These are phyloP conservation scores for Pyrgus malvae DNA, from an alignment of 2,888 invertebrate species.

Conservation along the genomic window DNA sequence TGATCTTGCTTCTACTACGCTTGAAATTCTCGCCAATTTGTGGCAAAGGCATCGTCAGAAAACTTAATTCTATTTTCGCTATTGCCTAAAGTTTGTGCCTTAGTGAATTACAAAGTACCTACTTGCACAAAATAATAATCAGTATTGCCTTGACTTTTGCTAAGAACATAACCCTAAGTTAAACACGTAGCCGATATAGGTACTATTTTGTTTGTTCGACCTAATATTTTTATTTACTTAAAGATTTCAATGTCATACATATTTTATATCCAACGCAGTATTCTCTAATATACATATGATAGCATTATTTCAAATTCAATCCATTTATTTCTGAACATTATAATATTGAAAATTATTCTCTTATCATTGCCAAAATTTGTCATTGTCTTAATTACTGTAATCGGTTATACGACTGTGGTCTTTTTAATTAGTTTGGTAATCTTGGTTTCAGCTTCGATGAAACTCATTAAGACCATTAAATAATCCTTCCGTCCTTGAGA, in stretches of 20 bases:
- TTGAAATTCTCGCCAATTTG: neutral
- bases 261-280: neutral
- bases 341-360: too few relatives aligned
- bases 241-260: neutral
- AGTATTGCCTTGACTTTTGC: neutral
- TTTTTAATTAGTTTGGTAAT: too few relatives aligned
- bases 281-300: too few relatives aligned
- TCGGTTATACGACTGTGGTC: too few relatives aligned
- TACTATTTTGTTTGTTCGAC: constrained; percentile 2
- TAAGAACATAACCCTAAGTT: constrained; percentile 1
- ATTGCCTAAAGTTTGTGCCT: too few relatives aligned
- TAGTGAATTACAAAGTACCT: too few relatives aligned
- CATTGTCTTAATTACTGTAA: too few relatives aligned
- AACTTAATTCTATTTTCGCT: too few relatives aligned
- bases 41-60: neutral
- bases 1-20: neutral
- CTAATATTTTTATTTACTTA: neutral
- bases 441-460: neutral
- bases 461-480: neutral
- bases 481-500: constrained; percentile 34
- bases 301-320: too few relatives aligned
- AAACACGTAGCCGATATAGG: constrained; percentile 4
- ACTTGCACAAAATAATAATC: neutral
- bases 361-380: too few relatives aligned
- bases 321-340: too few relatives aligned